These are phyloP conservation scores for Gavia stellata DNA, from an alignment of 2,113 vertebrate genomes.

Conservation along the genomic window DNA sequence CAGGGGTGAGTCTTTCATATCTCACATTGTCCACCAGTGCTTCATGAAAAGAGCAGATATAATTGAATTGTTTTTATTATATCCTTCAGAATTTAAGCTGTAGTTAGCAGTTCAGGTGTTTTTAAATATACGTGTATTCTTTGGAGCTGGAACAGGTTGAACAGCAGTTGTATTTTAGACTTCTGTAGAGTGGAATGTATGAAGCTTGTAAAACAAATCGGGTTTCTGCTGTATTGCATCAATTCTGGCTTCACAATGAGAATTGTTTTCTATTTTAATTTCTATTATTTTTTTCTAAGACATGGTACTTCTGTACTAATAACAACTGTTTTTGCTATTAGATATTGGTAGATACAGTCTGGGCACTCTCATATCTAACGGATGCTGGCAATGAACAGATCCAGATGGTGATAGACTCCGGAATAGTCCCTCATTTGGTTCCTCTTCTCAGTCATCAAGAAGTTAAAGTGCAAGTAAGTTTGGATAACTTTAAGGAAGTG, in stretches of 20 bases:
- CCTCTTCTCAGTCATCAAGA: conserved; percentile 98
- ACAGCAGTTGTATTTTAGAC: neutral
- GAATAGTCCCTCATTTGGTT: conserved; percentile 94
- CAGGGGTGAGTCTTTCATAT: neutral
- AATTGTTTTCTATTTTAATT: neutral
- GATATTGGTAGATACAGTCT: conserved; percentile 98
- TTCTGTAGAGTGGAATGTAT: neutral
- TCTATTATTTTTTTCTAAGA: neutral
- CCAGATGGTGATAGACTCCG: conserved; percentile 99
- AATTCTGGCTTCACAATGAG: neutral
- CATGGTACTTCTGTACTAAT: neutral
- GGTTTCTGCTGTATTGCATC: neutral
- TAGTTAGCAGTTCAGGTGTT: neutral
- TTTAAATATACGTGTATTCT: neutral
- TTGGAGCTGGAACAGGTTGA: neutral
- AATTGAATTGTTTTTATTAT: neutral
- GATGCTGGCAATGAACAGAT: conserved; percentile 99
- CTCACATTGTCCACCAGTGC: neutral
- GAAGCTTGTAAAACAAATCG: neutral
- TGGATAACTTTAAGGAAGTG: neutral
- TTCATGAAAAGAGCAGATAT: neutral
- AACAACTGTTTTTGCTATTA: conserved; percentile 36
- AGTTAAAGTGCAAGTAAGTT: conserved; percentile 96
- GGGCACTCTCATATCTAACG: conserved; percentile 97
- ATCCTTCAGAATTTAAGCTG: neutral